Evolutionary conservation across 2,888 invertebrate genomes (phyloP), one percentile per base, ranked within the genome.

Genomic region (Cylloceria caligata): DNA sequence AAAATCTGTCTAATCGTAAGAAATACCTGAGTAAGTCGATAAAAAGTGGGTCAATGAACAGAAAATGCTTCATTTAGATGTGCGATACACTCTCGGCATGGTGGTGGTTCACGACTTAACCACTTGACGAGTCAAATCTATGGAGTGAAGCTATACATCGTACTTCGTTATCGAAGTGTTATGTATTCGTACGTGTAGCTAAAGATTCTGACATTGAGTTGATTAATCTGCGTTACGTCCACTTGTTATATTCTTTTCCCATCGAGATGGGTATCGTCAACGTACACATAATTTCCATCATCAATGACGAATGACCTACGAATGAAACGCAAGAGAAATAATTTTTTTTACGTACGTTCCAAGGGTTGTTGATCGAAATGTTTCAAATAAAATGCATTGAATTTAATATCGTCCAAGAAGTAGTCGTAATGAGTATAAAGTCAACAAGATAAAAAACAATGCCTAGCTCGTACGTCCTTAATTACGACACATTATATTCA

Each of bases 181-280:
- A 57, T 64, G 65, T 78, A 65, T 81, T 69, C 9, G 39, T 34
- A 13, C 49, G 24, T 5, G 55, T 36, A n/a, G 16, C 55, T 39
- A 27, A 64, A 57, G 69, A 76, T 76, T 24, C 21, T 60, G 57
- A 73, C 62, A 45, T 24, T 55, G 11, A 5, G 57, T 42, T 60
- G 67, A 72, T 62, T 81, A 52, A 73, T 81, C 55, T 24, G 24
- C 47, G 34, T 36, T 81, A 77, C 62, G 49, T 21, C 27, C 47
- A 69, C 69, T 11, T 13, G n/a, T 13, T 27, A 39, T 19, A 11
- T 34, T 16, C 16, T n/a, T n/a, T n/a, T n/a, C n/a, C n/a, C n/a
- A n/a, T n/a, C n/a, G n/a, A 45, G 4, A 45, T 45, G 4, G n/a
- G 3, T n/a, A 45, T 45, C 4, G 16, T n/a, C n/a, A 3, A n/a